phyloP scores from a whole-genome alignment of 2,113 vertebrate species.

The Potamarius usumacintae region DNA sequence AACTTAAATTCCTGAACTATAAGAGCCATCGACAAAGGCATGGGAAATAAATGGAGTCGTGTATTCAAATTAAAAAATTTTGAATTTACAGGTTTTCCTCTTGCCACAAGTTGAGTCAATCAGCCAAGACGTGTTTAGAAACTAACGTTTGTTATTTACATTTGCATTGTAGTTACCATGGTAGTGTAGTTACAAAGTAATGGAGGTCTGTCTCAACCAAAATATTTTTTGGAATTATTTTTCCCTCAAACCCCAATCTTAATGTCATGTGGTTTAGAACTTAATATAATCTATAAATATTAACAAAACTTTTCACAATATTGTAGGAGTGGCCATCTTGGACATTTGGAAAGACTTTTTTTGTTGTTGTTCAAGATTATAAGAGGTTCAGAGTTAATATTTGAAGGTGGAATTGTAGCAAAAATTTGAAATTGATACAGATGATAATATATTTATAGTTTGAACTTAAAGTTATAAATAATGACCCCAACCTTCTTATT shows the following conservation, averaged over 20 bases:
- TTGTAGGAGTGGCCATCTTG: neutral
- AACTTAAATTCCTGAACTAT: neutral
- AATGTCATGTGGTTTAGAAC: neutral
- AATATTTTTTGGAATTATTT: neutral
- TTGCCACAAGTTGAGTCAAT: neutral
- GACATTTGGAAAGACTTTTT: neutral
- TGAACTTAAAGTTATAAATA: neutral
- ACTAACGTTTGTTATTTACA: neutral
- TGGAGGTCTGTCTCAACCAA: neutral
- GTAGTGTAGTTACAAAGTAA: neutral
- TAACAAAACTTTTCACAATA: neutral
- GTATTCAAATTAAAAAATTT: neutral
- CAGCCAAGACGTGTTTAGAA: neutral
- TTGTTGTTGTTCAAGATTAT: neutral
- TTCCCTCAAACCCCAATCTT: neutral
- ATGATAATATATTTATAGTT: neutral
- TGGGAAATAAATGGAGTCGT: neutral
- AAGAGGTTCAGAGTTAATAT: neutral
- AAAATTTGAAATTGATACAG: neutral
- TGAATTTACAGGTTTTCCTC: neutral
- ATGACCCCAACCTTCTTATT: neutral
- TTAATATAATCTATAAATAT: neutral
- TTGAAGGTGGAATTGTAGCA: neutral
- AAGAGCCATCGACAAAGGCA: neutral
- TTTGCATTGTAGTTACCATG: neutral